Evolutionary conservation across 2,888 invertebrate genomes (phyloP).

Genomic region (Campoplex nolae): DNA sequence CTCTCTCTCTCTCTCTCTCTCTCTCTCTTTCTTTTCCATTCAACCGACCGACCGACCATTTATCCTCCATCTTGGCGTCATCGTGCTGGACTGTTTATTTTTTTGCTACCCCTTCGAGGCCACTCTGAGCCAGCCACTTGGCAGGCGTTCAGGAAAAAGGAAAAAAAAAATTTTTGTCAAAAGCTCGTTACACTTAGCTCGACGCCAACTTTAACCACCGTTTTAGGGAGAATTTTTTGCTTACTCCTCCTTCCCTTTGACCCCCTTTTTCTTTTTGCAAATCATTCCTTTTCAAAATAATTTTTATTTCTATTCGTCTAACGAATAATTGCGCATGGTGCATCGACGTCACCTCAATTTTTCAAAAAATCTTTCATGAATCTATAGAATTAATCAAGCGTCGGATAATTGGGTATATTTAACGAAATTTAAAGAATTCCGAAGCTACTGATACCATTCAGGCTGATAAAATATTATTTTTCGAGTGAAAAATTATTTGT

Average conservation of each 20-base stretch:
- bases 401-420: too few relatives aligned
- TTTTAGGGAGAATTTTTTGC: constrained; percentile 73
- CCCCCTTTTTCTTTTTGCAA: neutral
- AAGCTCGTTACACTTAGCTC: constrained; percentile 79
- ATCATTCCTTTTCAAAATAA: neutral
- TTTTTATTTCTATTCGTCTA: constrained; percentile 3
- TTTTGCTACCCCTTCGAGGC: constrained; percentile 60
- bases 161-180: constrained; percentile 75
- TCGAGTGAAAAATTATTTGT: neutral
- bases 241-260: neutral
- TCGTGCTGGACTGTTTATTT: constrained; percentile 54
- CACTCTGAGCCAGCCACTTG: constrained; percentile 76
- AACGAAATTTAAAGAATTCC: neutral
- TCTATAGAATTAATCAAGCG: neutral
- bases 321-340: neutral
- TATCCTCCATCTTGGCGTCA: constrained; percentile 58
- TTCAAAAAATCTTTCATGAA: neutral
- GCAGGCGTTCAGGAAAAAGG: constrained; percentile 78
- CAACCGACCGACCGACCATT: constrained; percentile 52
- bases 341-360: neutral
- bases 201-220: constrained; percentile 78
- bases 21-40: constrained; percentile 22
- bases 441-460: neutral
- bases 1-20: constrained; percentile 8
- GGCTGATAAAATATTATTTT: neutral